Evolutionary conservation across 2,797 vertebrate genomes (phyloP), one percentile per base, ranked within the genome.

Genomic region (Oryzias sinensis): DNA sequence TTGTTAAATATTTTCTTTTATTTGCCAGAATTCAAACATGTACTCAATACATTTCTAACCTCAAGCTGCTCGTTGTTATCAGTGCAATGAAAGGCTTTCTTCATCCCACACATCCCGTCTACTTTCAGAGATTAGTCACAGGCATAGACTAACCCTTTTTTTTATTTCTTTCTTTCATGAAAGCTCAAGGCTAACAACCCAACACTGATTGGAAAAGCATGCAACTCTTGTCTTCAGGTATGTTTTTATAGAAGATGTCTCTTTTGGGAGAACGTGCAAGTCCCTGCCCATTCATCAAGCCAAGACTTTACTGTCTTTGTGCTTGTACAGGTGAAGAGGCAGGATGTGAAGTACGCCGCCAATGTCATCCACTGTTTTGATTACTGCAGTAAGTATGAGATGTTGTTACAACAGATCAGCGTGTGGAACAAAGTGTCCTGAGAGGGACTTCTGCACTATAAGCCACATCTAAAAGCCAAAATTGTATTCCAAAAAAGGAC

Each of bases 141-240:
- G 40, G 33, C 25, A 48, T 7, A 2, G 14, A 4, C 20, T 53
- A 14, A 46, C 11, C 9, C 7, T 20, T 20, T 4, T 46, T 22
- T 4, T 11, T 20, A 4, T 9, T 44, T n/a, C 7, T 57, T 40
- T 24, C 11, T 25, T 2, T 3, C 55, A 92, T 90, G 81, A 70
- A 1, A 81, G 40, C 64, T 62, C 15, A 64, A 72, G 51, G 29
- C 72, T 17, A 75, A 83, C 9, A 22, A 1, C 5, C 42, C 88
- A 9, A 74, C 80, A 14, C 29, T 89, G 53, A 13, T 44, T 5
- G 62, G 50, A 2, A n/a, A 74, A 11, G 11, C 67, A 9, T 89
- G 85, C 50, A 50, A 53, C 53, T 59, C 68, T 7, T 93, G 90
- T 59, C 41, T 92, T 29, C 85, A 84, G 84, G 91, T 93, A 76